Evolutionary conservation across 2,797 vertebrate genomes (phyloP).

Genomic region (Hipposideros larvatus): DNA sequence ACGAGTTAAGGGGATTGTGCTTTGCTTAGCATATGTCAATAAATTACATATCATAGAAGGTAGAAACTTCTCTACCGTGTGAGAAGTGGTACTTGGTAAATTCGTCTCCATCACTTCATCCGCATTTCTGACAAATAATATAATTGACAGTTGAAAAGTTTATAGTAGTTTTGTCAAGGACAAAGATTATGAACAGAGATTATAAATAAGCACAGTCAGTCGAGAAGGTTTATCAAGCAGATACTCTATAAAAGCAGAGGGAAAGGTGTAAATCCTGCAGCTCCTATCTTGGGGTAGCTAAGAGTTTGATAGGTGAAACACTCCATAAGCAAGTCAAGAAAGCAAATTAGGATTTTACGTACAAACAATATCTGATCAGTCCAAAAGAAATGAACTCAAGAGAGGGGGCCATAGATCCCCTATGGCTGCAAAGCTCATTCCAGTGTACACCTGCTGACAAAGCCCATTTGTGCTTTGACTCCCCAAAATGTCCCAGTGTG

Average conservation of each 20-base stretch:
- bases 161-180: constrained; percentile 60
- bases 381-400: background rate
- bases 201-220: constrained; percentile 53
- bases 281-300: background rate
- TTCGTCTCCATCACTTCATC: constrained; percentile 54
- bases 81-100: background rate
- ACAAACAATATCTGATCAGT: background rate
- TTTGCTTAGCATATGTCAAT: constrained; percentile 76
- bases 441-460: background rate
- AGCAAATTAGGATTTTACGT: background rate
- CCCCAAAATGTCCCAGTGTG: background rate
- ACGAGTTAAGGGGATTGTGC: constrained; percentile 76
- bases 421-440: background rate
- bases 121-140: constrained; percentile 52
- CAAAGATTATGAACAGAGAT: constrained; percentile 59
- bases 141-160: constrained; percentile 64
- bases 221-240: constrained; percentile 50
- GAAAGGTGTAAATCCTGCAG: background rate
- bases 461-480: background rate
- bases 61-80: constrained; percentile 52
- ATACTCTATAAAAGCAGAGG: background rate
- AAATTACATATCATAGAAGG: constrained; percentile 65
- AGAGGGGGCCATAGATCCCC: background rate
- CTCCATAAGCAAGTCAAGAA: background rate
- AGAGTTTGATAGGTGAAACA: background rate